Evolutionary conservation across 2,888 invertebrate species (phyloP), one percentile per base, ranked within the genome.

Genomic region (Leptothorax acervorum): DNA sequence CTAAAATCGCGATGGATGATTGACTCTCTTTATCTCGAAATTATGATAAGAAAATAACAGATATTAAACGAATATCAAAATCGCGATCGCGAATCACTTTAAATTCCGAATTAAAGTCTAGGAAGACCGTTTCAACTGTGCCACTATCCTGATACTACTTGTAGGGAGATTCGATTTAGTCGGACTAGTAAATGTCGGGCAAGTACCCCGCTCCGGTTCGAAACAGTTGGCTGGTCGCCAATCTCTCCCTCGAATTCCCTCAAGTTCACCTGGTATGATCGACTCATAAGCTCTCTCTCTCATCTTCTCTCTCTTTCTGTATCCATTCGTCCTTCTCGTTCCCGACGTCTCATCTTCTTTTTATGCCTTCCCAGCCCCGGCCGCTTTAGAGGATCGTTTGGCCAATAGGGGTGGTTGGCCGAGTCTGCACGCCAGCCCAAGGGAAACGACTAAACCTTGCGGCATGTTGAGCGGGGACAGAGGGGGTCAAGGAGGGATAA

Each of bases 101-200:
- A 28, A 45, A 9, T 68, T 45, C 35, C 35, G 18, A 66, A 15
- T 70, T 55, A 55, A 70, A 70, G 3, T 12, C 35, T 31, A 23
- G 12, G 23, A 12, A 15, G 18, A 60, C 23, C 23, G 35, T 8
- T 45, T 18, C 23, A 79, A 57, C 66, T 66, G n/a, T 57, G 15
- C 45, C 35, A 68, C 57, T 68, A 23, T 78, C 11, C 11, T 48
- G 48, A 60, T 71, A 78, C 75, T 63, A 84, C 75, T 73, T 62
- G 55, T 75, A 70, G 57, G 48, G 74, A 81, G 66, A 82, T 83
- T 65, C 88, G 84, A 83, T 89, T 83, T 65, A 82, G 83, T 60
- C 81, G 55, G 82, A 84, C 85, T 60, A 51, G 88, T 89, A 91
- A 92, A 92, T 92, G 91, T 92, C 91, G 89, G 89, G 81, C 89